These are phyloP conservation scores for Apoda limacodes DNA, from an alignment of 2,888 invertebrate species.

Conservation along the genomic window DNA sequence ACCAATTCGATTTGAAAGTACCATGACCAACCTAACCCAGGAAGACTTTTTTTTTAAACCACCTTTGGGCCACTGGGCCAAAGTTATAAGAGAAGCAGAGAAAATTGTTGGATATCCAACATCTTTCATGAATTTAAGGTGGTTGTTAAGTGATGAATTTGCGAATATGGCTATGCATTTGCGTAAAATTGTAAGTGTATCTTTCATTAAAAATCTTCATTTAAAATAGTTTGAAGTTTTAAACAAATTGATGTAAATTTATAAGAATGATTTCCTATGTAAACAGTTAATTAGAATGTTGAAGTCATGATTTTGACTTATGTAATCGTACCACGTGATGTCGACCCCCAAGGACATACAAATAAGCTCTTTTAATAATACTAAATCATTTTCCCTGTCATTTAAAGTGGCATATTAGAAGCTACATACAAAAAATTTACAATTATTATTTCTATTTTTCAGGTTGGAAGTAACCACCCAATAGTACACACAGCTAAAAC, in stretches of 20 bases:
- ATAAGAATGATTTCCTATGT: too few species aligned
- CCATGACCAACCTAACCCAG: conserved; percentile 51
- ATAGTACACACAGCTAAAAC: conserved; percentile 87
- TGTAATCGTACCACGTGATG: too few species aligned
- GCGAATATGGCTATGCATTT: conserved; percentile 69
- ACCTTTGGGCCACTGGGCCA: conserved; percentile 53
- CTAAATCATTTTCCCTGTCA: too few species aligned
- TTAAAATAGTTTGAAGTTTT: too few species aligned
- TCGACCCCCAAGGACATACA: too few species aligned
- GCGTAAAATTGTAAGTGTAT: conserved; percentile 63
- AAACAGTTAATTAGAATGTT: too few species aligned
- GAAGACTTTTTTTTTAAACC: conserved; percentile 57
- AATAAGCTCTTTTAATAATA: too few species aligned
- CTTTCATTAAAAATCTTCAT: too few species aligned
- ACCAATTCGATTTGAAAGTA: conserved; percentile 47
- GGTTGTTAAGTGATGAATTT: conserved; percentile 73
- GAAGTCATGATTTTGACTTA: too few species aligned
- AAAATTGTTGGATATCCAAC: conserved; percentile 69
- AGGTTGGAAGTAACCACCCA: conserved; percentile 88
- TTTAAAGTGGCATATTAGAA: too few species aligned
- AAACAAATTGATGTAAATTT: too few species aligned
- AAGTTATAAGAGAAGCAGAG: conserved; percentile 61
- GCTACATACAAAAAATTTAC: background rate
- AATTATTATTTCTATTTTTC: conserved; percentile 15
- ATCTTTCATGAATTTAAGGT: conserved; percentile 70